Evolutionary conservation across 2,797 vertebrate genomes (phyloP).

Genomic region (Hypotaenidia philippensis): DNA sequence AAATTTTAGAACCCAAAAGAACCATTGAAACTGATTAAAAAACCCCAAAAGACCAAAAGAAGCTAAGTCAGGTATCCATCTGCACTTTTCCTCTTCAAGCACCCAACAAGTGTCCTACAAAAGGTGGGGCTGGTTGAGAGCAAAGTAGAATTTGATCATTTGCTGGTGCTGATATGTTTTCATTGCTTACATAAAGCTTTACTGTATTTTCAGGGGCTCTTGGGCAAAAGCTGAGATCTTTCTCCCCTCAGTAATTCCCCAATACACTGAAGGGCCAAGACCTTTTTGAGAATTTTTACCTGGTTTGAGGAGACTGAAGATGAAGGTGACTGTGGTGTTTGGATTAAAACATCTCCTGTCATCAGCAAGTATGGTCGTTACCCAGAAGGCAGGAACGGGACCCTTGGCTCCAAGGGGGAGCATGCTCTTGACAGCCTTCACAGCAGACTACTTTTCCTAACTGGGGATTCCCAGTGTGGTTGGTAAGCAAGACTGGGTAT

Average conservation of each 20-base stretch:
- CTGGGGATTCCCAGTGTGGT: fast-evolving
- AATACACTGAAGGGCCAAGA: neutral
- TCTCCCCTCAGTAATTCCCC: neutral
- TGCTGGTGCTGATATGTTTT: neutral
- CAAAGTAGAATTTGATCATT: neutral
- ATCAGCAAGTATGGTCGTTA: neutral
- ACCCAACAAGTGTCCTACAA: neutral
- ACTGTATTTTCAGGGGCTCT: neutral
- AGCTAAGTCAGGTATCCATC: neutral
- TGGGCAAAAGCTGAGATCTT: neutral
- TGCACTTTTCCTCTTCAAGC: neutral
- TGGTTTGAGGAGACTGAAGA: neutral
- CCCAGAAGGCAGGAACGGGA: neutral
- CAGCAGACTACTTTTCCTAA: fast-evolving
- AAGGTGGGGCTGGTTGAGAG: neutral
- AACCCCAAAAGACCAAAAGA: neutral
- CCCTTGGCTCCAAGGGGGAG: neutral
- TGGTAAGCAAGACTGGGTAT: neutral
- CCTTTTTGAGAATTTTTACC: neutral
- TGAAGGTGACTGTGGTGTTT: neutral
- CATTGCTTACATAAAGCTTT: neutral
- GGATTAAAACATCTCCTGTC: neutral
- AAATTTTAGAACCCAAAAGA: neutral
- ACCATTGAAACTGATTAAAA: neutral
- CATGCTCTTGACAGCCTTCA: neutral